Conservation (phyloP, 2,888 invertebrate species). For the Trichopoda pennipes region DNA sequence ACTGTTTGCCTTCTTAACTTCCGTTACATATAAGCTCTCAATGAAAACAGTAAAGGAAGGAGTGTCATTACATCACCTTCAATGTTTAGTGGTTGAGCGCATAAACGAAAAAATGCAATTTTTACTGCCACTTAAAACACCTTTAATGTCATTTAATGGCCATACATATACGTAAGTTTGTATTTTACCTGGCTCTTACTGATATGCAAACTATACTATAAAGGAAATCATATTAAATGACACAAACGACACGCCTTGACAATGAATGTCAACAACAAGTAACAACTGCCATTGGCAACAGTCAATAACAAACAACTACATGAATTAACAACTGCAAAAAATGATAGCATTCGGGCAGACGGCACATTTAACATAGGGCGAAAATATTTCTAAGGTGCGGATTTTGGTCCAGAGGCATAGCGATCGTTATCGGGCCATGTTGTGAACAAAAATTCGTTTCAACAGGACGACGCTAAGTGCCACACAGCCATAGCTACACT, state of each 20-base stretch:
- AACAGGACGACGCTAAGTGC: too few species aligned
- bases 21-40: conserved; percentile 11
- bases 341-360: too few species aligned
- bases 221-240: conserved; percentile 63
- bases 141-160: conserved; percentile 54
- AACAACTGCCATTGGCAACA: conserved; percentile 31
- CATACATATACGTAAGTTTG: conserved; percentile 7
- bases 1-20: not conserved
- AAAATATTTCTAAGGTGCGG: too few species aligned
- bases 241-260: conserved; percentile 64
- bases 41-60: conserved; percentile 3
- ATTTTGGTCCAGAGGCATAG: too few species aligned
- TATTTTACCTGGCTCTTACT: conserved; percentile 9
- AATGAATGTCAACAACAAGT: conserved; percentile 58
- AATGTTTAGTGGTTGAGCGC: conserved; percentile 10
- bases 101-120: conserved; percentile 51
- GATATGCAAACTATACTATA: conserved; percentile 23
- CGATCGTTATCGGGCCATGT: too few species aligned
- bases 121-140: conserved; percentile 47
- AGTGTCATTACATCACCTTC: conserved; percentile 20
- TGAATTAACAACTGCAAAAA: not conserved
- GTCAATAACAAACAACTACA: conserved; percentile 28
- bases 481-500: too few species aligned
- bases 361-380: too few species aligned
- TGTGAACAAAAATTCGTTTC: too few species aligned